Conservation (phyloP, 2,888 invertebrate genomes). For the Sylvicola cinctus region DNA sequence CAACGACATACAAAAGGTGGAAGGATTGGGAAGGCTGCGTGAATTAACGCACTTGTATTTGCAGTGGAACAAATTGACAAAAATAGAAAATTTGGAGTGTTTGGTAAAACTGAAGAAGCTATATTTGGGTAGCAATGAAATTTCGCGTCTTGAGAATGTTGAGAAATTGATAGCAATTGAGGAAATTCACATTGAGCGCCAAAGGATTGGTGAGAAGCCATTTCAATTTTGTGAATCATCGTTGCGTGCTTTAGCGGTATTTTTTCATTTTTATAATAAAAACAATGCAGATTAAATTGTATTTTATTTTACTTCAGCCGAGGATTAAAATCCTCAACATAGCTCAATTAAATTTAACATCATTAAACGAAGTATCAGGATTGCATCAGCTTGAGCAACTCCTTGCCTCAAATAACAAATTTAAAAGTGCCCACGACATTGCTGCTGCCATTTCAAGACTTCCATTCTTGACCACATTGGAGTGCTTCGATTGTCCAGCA, state of each 20-base stretch:
- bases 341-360: background rate
- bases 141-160: slow-evolving; percentile 47
- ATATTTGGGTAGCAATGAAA: slow-evolving; percentile 48
- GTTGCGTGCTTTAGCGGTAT: background rate
- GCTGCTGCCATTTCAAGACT: slow-evolving; percentile 34
- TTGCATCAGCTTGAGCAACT: background rate
- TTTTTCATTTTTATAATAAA: too few relatives aligned
- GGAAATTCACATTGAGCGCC: slow-evolving; percentile 48
- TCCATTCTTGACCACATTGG: slow-evolving; percentile 31
- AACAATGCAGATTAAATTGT: too few relatives aligned
- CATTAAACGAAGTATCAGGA: background rate
- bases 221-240: background rate
- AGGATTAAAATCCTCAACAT: slow-evolving; percentile 2
- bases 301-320: background rate
- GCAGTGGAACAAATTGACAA: slow-evolving; percentile 55
- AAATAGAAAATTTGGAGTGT: slow-evolving; percentile 41
- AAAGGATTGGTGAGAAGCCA: slow-evolving; percentile 32
- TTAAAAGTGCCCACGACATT: slow-evolving; percentile 10
- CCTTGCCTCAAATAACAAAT: slow-evolving; percentile 2
- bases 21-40: slow-evolving; percentile 41
- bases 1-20: slow-evolving; percentile 54
- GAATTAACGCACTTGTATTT: slow-evolving; percentile 48
- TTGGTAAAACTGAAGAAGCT: slow-evolving; percentile 51
- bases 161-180: slow-evolving; percentile 34
- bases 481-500: slow-evolving; percentile 42